Conservation (phyloP, 2,113 vertebrate species). For the Paradoxurus hermaphroditus region DNA sequence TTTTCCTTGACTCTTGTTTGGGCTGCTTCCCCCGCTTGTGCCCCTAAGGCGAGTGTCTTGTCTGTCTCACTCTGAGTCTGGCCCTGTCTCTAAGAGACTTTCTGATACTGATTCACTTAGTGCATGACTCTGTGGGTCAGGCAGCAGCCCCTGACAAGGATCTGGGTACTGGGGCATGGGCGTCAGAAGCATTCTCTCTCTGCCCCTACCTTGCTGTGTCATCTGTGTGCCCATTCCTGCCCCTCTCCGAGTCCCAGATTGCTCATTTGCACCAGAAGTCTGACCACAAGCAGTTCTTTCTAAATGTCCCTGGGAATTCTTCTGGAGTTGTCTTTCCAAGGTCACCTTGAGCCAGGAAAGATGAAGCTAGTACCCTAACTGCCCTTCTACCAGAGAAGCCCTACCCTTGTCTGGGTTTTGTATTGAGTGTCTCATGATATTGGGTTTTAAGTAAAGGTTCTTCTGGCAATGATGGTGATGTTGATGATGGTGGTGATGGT, state of each 20-base stretch:
- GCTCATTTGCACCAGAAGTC: background rate
- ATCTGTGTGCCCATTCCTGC: background rate
- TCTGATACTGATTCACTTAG: background rate
- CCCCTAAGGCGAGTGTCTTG: background rate
- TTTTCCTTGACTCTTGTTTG: too few relatives aligned
- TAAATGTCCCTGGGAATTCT: background rate
- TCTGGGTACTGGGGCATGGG: background rate
- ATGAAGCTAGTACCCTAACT: too few relatives aligned
- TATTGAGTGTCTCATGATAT: background rate
- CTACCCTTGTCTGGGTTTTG: background rate
- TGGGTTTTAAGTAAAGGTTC: background rate
- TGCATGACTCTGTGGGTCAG: too few relatives aligned
- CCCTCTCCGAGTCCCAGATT: background rate
- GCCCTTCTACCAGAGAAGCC: too few relatives aligned
- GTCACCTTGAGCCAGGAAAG: background rate
- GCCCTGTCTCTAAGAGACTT: background rate
- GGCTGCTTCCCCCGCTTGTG: background rate
- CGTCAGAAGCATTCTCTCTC: background rate
- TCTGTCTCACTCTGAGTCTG: background rate
- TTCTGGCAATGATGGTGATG: background rate
- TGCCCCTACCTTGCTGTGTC: background rate
- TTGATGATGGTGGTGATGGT: accelerated
- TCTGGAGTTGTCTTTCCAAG: background rate
- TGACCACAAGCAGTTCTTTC: background rate
- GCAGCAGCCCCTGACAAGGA: background rate